Base-by-base conservation (phyloP, 2,888 invertebrate genomes). In the Hypsopygia costalis region DNA sequence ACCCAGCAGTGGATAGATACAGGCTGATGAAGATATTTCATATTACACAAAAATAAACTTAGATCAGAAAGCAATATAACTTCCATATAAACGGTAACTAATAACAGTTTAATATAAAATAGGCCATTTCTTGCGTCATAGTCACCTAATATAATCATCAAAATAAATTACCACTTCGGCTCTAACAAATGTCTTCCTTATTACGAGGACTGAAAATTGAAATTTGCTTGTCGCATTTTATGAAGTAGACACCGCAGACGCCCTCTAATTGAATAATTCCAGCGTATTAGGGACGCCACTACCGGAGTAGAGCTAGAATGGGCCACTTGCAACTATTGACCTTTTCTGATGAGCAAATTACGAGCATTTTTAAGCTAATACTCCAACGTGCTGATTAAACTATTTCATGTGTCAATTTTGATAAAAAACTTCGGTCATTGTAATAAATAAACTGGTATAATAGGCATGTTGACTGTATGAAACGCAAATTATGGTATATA, bases 221-320 rank as follows among this genome's bases (percentile, higher is more conserved):
- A 12, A 28, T 33, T 33, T 6, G 33, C 9, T 28, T 25, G 25
- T 32, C 10, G 30, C 6, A 5, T 25, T 7, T 25, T 6, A 25
- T 25, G 7, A 30, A 21, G 21, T 5, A 2, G 21, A 22, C 11
- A 11, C 30, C 20, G 30, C 30, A 30, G 30, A 39, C 28, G 39
- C 33, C 33, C 39, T 39, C 39, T 53, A 56, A 56, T 56, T 52
- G 53, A 52, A 52, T 53, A 56, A 56, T 53, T 41, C 40, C 30
- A 33, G 6, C 43, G 44, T 50, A 55, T 53, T 53, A 51, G 43
- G 46, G 47, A 36, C 51, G 40, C 33, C 39, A 34, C 46, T 41
- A 34, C 47, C 42, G 46, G 40, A 27, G 31, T 36, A 22, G 27
- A 16, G 35, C 35, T 35, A 37, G 43, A 31, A 45, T 41, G 34